Evolutionary conservation across 2,888 invertebrate species (phyloP).

Genomic region (Patella caerulea): DNA sequence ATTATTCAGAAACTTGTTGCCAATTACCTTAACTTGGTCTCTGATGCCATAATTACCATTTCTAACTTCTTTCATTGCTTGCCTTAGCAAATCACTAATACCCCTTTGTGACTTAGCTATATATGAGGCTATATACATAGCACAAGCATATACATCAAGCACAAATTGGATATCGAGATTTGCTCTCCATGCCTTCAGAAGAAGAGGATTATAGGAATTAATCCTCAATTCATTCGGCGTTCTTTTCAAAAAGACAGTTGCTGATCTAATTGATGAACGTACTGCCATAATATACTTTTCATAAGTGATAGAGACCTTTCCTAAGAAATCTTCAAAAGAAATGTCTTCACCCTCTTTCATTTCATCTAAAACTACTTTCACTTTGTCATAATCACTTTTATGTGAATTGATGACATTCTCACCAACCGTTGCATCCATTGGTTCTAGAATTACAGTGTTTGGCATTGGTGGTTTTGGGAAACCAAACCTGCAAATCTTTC

Average conservation of each 20-base stretch:
- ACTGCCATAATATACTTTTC: conserved; percentile 16
- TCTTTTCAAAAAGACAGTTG: conserved; percentile 30
- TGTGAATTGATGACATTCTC: too few species aligned
- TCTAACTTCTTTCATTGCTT: conserved; percentile 38
- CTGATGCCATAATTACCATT: conserved; percentile 21
- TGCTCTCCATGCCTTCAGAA: too few species aligned
- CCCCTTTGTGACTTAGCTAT: conserved; percentile 42
- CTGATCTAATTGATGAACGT: conserved; percentile 4
- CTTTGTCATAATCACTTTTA: not conserved
- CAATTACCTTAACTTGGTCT: conserved; percentile 31
- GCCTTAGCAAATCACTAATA: conserved; percentile 40
- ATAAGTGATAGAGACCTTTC: not conserved
- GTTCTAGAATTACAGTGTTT: conserved; percentile 10
- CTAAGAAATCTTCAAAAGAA: not conserved
- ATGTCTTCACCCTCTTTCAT: too few species aligned
- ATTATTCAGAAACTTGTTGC: too few species aligned
- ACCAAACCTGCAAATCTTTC: conserved; percentile 11
- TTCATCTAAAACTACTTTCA: not conserved
- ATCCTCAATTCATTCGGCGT: conserved; percentile 22
- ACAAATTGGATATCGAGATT: too few species aligned
- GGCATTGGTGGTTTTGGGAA: conserved; percentile 10
- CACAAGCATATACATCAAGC: too few species aligned
- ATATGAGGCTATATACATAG: conserved; percentile 38
- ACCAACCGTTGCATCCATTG: not conserved
- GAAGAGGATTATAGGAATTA: conserved; percentile 32